These are phyloP conservation scores for Glaucidium brasilianum DNA, from an alignment of 2,113 vertebrate species.

Conservation along the genomic window DNA sequence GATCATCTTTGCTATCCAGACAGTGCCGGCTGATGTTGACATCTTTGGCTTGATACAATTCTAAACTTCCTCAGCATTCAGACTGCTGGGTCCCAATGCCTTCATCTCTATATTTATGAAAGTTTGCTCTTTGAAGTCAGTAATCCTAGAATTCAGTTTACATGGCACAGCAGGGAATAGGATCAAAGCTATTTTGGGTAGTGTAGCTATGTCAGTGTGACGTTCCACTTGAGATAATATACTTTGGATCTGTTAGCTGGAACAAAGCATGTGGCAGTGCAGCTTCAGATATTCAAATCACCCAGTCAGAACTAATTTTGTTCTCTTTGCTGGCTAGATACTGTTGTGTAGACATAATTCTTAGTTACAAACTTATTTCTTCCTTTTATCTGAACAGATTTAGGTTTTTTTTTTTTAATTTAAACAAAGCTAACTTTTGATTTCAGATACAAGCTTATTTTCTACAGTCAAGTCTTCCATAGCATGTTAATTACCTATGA, in stretches of 20 bases:
- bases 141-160: slow-evolving; percentile 4
- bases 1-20: not conserved
- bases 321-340: not conserved
- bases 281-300: not conserved
- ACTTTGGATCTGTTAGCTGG: not conserved
- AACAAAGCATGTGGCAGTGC: not conserved
- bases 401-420: not conserved
- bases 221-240: slow-evolving; percentile 8
- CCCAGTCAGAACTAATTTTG: not conserved
- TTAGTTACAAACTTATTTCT: not conserved
- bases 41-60: not conserved
- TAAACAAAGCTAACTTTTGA: not conserved
- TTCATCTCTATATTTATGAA: not conserved
- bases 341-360: not conserved
- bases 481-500: not conserved
- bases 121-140: slow-evolving; percentile 4
- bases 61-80: not conserved
- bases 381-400: not conserved
- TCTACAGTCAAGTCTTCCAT: not conserved
- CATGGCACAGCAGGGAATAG: not conserved
- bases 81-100: not conserved
- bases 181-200: not conserved
- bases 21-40: not conserved
- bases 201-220: not conserved
- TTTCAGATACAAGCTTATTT: not conserved